phyloP scores from a whole-genome alignment of 2,113 vertebrate genomes.

The Anas platyrhynchos region DNA sequence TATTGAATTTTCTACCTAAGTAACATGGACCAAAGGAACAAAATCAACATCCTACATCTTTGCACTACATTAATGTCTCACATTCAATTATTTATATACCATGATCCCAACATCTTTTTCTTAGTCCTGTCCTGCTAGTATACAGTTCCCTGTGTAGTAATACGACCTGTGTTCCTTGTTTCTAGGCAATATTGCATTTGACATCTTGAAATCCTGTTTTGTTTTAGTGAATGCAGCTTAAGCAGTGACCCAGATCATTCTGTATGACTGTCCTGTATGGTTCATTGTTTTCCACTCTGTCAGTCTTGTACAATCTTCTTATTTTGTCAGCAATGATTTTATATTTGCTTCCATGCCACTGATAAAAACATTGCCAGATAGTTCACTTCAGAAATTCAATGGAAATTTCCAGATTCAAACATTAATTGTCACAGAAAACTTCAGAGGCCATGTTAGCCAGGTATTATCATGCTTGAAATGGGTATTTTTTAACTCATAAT shows the following conservation, averaged over 20 bases:
- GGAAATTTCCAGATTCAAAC: not conserved
- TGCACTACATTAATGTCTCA: not conserved
- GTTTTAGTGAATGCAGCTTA: not conserved
- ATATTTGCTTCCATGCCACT: not conserved
- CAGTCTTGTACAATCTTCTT: not conserved
- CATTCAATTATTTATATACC: not conserved
- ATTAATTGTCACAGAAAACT: not conserved
- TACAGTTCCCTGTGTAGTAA: not conserved
- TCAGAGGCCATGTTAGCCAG: not conserved
- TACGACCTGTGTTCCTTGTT: not conserved
- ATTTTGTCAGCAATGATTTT: not conserved
- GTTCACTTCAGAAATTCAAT: not conserved
- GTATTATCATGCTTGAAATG: not conserved
- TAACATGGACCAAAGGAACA: not conserved
- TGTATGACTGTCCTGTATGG: not conserved
- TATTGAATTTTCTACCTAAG: not conserved
- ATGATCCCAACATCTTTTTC: not conserved
- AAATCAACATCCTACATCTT: not conserved
- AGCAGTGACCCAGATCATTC: conserved; percentile 1
- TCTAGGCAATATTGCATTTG: not conserved
- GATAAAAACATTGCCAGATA: not conserved
- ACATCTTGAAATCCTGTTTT: not conserved
- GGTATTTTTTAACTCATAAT: not conserved
- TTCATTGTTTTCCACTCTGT: not conserved
- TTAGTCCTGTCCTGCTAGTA: not conserved